Evolutionary conservation across 2,888 invertebrate genomes (phyloP).

Genomic region (Molanna angustata): DNA sequence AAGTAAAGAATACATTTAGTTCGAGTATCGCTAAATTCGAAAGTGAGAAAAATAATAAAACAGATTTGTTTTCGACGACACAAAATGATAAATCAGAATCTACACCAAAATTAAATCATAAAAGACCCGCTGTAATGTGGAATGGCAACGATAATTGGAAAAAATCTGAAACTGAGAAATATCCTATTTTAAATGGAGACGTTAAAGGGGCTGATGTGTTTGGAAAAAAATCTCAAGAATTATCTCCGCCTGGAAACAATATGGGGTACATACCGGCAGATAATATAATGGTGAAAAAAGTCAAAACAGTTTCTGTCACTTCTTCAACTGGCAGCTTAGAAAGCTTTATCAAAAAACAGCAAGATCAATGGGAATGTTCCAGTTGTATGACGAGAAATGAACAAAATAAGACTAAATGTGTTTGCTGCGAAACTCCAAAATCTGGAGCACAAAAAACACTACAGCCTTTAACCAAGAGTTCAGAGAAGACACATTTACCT

Average conservation of each 20-base stretch:
- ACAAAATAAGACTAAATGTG: slow-evolving; percentile 45
- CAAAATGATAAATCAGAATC: slow-evolving; percentile 10
- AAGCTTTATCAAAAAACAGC: slow-evolving; percentile 28
- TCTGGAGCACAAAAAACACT: slow-evolving; percentile 34
- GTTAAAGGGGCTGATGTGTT: not conserved
- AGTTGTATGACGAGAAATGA: slow-evolving; percentile 61
- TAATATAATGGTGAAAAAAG: slow-evolving; percentile 13
- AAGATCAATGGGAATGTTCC: slow-evolving; percentile 61
- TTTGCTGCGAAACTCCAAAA: slow-evolving; percentile 53
- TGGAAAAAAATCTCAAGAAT: slow-evolving; percentile 1
- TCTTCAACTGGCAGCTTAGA: slow-evolving; percentile 25
- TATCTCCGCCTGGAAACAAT: too few species aligned
- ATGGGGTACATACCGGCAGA: not conserved
- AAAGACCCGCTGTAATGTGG: slow-evolving; percentile 10
- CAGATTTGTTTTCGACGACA: too few species aligned
- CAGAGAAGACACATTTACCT: slow-evolving; percentile 39
- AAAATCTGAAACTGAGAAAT: slow-evolving; percentile 8
- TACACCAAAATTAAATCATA: slow-evolving; percentile 6
- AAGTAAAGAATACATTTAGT: too few species aligned
- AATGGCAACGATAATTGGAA: slow-evolving; percentile 16
- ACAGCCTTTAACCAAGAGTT: not conserved
- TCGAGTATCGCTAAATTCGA: too few species aligned
- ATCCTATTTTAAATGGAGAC: slow-evolving; percentile 12
- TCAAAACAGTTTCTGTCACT: slow-evolving; percentile 5
- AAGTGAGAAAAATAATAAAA: too few species aligned